Percentiles rank a stretch among this genome's conserved stretches.
phyloP scores from a whole-genome alignment of 2,888 invertebrate species.

The Allolobophora icterica region DNA sequence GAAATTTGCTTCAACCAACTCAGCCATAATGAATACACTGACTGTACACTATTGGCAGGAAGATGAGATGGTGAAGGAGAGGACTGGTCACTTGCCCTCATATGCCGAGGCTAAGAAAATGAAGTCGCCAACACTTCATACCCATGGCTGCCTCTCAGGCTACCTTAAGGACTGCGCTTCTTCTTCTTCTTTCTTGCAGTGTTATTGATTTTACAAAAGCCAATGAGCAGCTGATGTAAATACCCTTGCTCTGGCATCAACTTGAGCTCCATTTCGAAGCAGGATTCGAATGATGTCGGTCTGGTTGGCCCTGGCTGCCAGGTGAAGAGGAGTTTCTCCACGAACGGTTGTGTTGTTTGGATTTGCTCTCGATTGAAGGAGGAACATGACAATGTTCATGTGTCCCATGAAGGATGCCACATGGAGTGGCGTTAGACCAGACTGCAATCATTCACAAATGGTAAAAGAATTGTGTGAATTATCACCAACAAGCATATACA shows the following conservation, averaged over 20 bases:
- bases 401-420: slow-evolving; percentile 99
- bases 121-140: no score
- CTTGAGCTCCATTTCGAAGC: slow-evolving; percentile 94
- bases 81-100: no score
- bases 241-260: slow-evolving; percentile 82
- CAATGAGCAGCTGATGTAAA: not conserved
- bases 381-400: slow-evolving; percentile 96
- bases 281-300: slow-evolving; percentile 98
- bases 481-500: not conserved
- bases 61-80: no score
- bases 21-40: no score
- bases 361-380: slow-evolving; percentile 96
- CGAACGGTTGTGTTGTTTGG: slow-evolving; percentile 96
- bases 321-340: slow-evolving; percentile 96
- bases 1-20: no score
- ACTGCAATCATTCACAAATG: slow-evolving; percentile 66
- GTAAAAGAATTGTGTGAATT: not conserved
- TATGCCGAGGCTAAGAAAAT: no score
- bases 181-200: no score
- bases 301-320: slow-evolving; percentile 97
- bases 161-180: no score
- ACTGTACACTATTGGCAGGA: no score
- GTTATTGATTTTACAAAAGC: not conserved
- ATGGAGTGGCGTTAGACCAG: slow-evolving; percentile 94
- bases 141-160: no score